These are phyloP conservation scores for Larimichthys polyactis DNA, from an alignment of 2,113 vertebrate species.

Conservation along the genomic window DNA sequence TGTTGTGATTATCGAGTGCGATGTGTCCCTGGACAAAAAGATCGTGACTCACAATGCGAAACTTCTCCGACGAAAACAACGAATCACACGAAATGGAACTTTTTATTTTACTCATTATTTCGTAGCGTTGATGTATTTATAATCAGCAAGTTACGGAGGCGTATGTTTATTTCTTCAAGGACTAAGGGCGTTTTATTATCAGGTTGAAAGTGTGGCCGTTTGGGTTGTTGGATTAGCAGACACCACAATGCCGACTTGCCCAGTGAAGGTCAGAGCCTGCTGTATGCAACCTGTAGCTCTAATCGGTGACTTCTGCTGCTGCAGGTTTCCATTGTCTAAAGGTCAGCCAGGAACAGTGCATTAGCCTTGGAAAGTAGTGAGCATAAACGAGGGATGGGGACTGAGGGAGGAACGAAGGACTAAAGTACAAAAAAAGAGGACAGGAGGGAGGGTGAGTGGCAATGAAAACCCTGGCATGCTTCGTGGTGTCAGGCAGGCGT, in stretches of 20 bases:
- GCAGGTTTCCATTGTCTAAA: slow-evolving; percentile 79
- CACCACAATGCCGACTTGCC: slow-evolving; percentile 55
- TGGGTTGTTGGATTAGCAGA: slow-evolving; percentile 57
- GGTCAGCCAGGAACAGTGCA: slow-evolving; percentile 69
- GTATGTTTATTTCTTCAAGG: slow-evolving; percentile 43
- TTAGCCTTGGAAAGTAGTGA: slow-evolving; percentile 62
- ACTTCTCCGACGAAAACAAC: slow-evolving; percentile 25
- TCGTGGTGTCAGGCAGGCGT: slow-evolving; percentile 56
- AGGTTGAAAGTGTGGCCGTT: slow-evolving; percentile 44
- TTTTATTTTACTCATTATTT: slow-evolving; percentile 40
- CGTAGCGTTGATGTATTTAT: slow-evolving; percentile 52
- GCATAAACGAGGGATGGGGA: slow-evolving; percentile 66
- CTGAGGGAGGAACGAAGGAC: slow-evolving; percentile 61
- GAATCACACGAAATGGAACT: not conserved
- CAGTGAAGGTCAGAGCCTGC: slow-evolving; percentile 72
- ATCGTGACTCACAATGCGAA: slow-evolving; percentile 1
- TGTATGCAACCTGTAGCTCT: slow-evolving; percentile 65
- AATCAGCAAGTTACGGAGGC: slow-evolving; percentile 43
- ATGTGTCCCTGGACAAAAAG: slow-evolving; percentile 30
- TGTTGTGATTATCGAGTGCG: not conserved
- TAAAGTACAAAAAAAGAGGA: slow-evolving; percentile 61
- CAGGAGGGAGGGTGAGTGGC: slow-evolving; percentile 57
- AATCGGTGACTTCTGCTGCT: slow-evolving; percentile 71
- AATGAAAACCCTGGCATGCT: slow-evolving; percentile 60
- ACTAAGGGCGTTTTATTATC: slow-evolving; percentile 35